phyloP scores from a whole-genome alignment of 2,888 invertebrate species.

The Hypena proboscidalis region DNA sequence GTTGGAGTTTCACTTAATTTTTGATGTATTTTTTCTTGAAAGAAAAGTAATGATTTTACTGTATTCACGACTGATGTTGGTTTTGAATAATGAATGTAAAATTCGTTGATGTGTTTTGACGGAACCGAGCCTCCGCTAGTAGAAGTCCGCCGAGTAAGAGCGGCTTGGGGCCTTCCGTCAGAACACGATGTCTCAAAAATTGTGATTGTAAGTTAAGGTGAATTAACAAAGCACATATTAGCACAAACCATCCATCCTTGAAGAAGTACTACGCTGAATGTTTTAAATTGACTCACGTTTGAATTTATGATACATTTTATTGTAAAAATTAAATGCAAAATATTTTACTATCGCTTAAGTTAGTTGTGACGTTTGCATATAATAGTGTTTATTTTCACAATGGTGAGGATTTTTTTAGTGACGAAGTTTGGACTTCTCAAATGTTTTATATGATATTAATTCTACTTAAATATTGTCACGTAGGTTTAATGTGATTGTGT shows the following conservation, averaged over 20 bases:
- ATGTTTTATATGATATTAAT: conserved; percentile 75
- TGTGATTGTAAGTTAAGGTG: conserved; percentile 79
- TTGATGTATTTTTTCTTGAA: conserved; percentile 81
- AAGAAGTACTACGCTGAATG: conserved; percentile 78
- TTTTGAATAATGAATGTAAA: conserved; percentile 63
- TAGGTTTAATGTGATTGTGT: conserved; percentile 59
- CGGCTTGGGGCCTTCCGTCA: conserved; percentile 34
- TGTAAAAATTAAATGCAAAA: conserved; percentile 69
- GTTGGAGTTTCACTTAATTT: conserved; percentile 84
- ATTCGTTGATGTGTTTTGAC: conserved; percentile 59
- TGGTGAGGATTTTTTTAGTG: conserved; percentile 65
- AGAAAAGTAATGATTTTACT: conserved; percentile 74
- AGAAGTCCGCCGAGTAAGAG: conserved; percentile 24
- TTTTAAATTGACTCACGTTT: conserved; percentile 82
- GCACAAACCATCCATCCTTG: conserved; percentile 85
- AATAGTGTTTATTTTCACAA: conserved; percentile 81
- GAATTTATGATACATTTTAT: conserved; percentile 85
- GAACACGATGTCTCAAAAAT: conserved; percentile 55
- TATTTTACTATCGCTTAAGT: conserved; percentile 84
- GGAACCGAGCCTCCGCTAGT: conserved; percentile 27
- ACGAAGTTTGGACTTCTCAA: conserved; percentile 62
- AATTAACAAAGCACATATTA: conserved; percentile 80
- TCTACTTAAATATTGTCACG: conserved; percentile 65
- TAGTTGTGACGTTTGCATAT: conserved; percentile 82
- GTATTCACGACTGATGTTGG: conserved; percentile 76